Conservation (phyloP, 2,113 vertebrate genomes). For the Propithecus coquereli region DNA sequence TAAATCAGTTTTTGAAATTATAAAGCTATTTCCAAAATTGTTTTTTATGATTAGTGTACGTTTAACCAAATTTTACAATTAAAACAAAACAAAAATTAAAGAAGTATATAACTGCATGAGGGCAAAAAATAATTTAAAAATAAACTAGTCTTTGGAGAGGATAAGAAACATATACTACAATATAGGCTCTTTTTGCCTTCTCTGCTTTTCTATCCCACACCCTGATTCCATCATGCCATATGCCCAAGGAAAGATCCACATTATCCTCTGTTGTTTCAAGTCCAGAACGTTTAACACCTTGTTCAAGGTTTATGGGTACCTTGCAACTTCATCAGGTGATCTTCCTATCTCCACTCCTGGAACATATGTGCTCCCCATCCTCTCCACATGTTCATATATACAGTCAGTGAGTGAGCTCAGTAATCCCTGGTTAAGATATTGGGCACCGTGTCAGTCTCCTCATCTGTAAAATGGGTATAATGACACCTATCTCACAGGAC, state of each 20-base stretch:
- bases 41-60: background rate
- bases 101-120: background rate
- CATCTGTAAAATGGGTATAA: background rate
- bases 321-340: background rate
- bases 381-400: accelerated
- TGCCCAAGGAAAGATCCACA: background rate
- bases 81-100: background rate
- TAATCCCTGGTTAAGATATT: background rate
- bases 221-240: background rate
- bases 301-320: background rate
- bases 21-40: background rate
- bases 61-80: background rate
- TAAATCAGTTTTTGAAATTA: background rate
- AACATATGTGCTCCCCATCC: accelerated
- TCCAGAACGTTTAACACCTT: background rate
- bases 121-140: background rate
- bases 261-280: background rate
- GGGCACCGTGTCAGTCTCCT: background rate
- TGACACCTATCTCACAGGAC: background rate
- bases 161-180: background rate
- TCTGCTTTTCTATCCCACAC: background rate
- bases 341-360: background rate
- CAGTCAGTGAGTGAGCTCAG: background rate
- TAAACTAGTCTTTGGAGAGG: background rate
- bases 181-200: background rate